These are phyloP conservation scores for Balearica regulorum DNA, from an alignment of 2,797 vertebrate genomes.

Conservation along the genomic window DNA sequence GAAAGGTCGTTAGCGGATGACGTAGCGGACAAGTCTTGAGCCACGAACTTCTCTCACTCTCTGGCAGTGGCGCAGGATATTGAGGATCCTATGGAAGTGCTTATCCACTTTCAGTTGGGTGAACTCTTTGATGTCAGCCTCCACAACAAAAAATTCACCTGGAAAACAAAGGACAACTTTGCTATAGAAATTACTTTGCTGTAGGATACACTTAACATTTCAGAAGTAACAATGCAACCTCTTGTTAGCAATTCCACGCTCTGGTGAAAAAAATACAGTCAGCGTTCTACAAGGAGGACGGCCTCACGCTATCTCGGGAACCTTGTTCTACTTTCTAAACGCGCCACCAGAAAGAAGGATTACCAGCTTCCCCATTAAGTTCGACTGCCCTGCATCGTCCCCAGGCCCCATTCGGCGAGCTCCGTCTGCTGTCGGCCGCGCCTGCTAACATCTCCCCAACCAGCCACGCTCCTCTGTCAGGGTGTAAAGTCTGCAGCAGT, in stretches of 20 bases:
- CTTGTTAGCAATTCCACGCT: neutral
- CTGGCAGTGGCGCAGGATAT: conserved; percentile 89
- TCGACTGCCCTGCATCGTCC: neutral
- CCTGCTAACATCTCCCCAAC: neutral
- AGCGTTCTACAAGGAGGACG: too few species aligned
- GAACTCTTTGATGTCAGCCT: conserved; percentile 87
- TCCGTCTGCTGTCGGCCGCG: neutral
- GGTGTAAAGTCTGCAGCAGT: neutral
- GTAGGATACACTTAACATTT: neutral
- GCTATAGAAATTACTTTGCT: neutral
- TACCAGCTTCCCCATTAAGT: neutral
- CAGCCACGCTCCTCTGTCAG: neutral
- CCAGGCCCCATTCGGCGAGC: rapidly evolving
- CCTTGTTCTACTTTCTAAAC: neutral
- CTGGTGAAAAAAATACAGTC: neutral
- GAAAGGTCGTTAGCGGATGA: conserved; percentile 60
- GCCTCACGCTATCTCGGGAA: neutral
- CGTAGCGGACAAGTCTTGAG: conserved; percentile 77
- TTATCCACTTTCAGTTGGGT: conserved; percentile 84
- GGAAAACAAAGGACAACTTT: neutral
- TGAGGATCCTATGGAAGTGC: conserved; percentile 84
- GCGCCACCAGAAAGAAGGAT: neutral
- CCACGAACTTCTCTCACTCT: conserved; percentile 82
- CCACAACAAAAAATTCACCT: conserved; percentile 91
- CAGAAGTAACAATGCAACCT: neutral